A percentile compares a stretch with the other conserved stretches of the same genome.
These are phyloP conservation scores for Eriosoma lanigerum DNA, from an alignment of 1,140 invertebrate genomes.

Conservation along the genomic window DNA sequence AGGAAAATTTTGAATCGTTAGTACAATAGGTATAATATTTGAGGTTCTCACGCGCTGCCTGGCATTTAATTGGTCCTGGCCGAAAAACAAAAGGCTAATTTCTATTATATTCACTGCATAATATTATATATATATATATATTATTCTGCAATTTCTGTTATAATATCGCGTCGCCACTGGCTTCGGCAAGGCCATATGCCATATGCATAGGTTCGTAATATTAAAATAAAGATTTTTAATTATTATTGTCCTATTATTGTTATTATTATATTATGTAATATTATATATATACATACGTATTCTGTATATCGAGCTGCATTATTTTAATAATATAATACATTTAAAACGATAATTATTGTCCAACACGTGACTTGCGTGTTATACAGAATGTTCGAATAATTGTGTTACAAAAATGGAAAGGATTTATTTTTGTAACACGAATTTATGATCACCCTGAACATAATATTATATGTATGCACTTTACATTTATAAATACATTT, in stretches of 20 bases:
- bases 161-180: neutral
- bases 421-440: too few relatives aligned
- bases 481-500: too few relatives aligned
- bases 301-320: too few relatives aligned
- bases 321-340: too few relatives aligned
- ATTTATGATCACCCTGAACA: too few relatives aligned
- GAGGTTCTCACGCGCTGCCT: neutral
- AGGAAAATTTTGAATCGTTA: neutral
- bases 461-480: too few relatives aligned
- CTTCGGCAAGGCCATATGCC: neutral
- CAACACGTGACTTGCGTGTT: neutral
- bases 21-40: neutral
- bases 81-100: slow-evolving; percentile 32
- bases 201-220: too few relatives aligned
- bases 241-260: neutral
- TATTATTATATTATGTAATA: neutral
- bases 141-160: neutral
- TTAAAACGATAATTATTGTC: too few relatives aligned
- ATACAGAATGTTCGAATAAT: too few relatives aligned
- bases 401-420: too few relatives aligned
- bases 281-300: neutral
- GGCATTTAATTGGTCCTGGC: neutral
- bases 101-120: neutral
- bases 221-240: slow-evolving; percentile 2
- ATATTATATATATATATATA: neutral